Conservation (phyloP, 2,888 invertebrate genomes). For the Pyrocoelia pectoralis region DNA sequence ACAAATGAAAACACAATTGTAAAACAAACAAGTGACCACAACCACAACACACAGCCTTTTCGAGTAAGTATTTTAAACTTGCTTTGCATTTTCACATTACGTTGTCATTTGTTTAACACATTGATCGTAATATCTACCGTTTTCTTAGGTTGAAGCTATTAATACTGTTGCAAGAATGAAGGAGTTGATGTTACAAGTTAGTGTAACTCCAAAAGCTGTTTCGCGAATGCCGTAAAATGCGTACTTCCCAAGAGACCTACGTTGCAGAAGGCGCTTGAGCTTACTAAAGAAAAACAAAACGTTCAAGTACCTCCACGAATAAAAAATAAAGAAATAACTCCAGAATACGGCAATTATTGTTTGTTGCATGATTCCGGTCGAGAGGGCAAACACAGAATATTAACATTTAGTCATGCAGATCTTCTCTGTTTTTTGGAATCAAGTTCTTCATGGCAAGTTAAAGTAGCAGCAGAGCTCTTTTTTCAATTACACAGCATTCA, state of each 20-base stretch:
- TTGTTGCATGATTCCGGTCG: slow-evolving; percentile 15
- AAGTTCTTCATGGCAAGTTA: slow-evolving; percentile 10
- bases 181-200: too few relatives aligned
- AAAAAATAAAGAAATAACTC: not conserved
- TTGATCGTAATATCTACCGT: not conserved
- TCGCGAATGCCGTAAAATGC: slow-evolving; percentile 2
- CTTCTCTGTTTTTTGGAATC: slow-evolving; percentile 10
- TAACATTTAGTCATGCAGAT: slow-evolving; percentile 5
- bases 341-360: slow-evolving; percentile 11
- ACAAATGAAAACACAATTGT: slow-evolving; percentile 4
- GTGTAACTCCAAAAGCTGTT: not conserved
- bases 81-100: not conserved
- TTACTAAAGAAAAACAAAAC: slow-evolving; percentile 10
- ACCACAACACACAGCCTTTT: slow-evolving; percentile 10
- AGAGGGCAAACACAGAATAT: slow-evolving; percentile 9
- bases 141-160: not conserved
- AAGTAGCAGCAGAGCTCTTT: slow-evolving; percentile 12
- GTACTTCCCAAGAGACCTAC: slow-evolving; percentile 10
- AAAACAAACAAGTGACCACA: slow-evolving; percentile 11
- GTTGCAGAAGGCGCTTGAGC: slow-evolving; percentile 7
- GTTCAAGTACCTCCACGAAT: slow-evolving; percentile 12
- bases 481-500: not conserved
- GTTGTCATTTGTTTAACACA: slow-evolving; percentile 8
- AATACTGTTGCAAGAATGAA: not conserved
- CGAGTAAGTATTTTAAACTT: not conserved